phyloP scores from a whole-genome alignment of 2,797 vertebrate genomes.

The Gallirallus australis region DNA sequence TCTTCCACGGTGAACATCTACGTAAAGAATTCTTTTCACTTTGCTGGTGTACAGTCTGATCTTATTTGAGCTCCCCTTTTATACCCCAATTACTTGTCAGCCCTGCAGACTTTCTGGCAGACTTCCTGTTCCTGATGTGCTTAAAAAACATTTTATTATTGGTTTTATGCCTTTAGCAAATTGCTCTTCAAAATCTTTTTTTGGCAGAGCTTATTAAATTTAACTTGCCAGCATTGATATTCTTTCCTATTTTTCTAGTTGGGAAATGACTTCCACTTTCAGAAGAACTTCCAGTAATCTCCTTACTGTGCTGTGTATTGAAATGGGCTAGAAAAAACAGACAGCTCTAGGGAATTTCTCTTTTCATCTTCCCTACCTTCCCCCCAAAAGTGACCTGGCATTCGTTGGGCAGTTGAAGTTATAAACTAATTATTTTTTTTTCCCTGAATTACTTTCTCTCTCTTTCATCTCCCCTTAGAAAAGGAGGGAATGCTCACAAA shows the following conservation, averaged over 20 bases:
- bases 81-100: background rate
- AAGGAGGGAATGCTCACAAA: background rate
- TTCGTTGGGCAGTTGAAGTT: background rate
- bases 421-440: background rate
- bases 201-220: background rate
- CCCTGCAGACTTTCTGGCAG: background rate
- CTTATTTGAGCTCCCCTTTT: background rate
- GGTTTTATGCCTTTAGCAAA: slow-evolving; percentile 1
- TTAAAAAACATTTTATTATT: slow-evolving; percentile 22
- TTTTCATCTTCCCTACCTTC: background rate
- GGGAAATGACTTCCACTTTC: background rate
- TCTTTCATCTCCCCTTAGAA: background rate
- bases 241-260: background rate
- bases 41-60: background rate
- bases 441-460: background rate
- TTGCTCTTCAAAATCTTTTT: slow-evolving; percentile 19
- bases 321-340: background rate
- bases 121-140: background rate
- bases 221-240: background rate
- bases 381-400: background rate
- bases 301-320: background rate
- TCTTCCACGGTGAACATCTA: background rate
- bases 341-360: background rate
- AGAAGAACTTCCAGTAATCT: slow-evolving; percentile 18
- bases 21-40: background rate